phyloP scores from a whole-genome alignment of 2,888 invertebrate genomes.

The Agonopterix subpropinquella region DNA sequence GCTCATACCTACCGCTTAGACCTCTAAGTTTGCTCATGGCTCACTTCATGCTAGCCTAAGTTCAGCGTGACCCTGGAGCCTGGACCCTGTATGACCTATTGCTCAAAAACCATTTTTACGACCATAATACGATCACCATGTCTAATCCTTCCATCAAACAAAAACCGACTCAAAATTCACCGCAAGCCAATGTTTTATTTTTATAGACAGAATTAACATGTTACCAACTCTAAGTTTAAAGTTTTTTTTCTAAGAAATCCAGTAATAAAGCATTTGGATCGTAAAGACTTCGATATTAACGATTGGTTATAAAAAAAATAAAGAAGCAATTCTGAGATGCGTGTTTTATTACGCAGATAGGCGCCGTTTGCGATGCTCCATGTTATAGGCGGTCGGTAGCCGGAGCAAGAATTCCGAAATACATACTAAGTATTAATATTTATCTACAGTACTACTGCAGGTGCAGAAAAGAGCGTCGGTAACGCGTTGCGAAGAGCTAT shows the following conservation, averaged over 20 bases:
- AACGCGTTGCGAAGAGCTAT: too few relatives aligned
- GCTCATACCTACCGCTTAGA: too few relatives aligned
- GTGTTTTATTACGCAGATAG: slow-evolving; percentile 58
- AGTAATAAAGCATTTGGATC: slow-evolving; percentile 59
- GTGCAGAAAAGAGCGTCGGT: too few relatives aligned
- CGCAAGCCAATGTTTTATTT: slow-evolving; percentile 38
- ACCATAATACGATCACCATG: neutral
- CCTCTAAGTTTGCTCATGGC: too few relatives aligned
- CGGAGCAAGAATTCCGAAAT: neutral
- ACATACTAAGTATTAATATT: too few relatives aligned
- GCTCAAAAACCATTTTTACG: too few relatives aligned
- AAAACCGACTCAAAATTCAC: slow-evolving; percentile 11
- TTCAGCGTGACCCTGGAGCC: too few relatives aligned
- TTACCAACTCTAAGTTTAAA: slow-evolving; percentile 45
- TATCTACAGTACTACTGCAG: too few relatives aligned
- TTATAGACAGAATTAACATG: slow-evolving; percentile 66
- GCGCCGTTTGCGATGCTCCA: slow-evolving; percentile 39
- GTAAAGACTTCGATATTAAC: slow-evolving; percentile 67
- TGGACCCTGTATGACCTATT: too few relatives aligned
- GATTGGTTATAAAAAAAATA: slow-evolving; percentile 65
- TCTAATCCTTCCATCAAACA: slow-evolving; percentile 9
- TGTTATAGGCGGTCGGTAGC: slow-evolving; percentile 4
- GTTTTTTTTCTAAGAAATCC: slow-evolving; percentile 35
- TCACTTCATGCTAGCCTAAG: too few relatives aligned
- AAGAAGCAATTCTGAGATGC: slow-evolving; percentile 51